A percentile compares a stretch with the other conserved stretches of the same genome.
These are phyloP conservation scores for Homalodisca vitripennis DNA, from an alignment of 1,140 invertebrate genomes.

Conservation along the genomic window DNA sequence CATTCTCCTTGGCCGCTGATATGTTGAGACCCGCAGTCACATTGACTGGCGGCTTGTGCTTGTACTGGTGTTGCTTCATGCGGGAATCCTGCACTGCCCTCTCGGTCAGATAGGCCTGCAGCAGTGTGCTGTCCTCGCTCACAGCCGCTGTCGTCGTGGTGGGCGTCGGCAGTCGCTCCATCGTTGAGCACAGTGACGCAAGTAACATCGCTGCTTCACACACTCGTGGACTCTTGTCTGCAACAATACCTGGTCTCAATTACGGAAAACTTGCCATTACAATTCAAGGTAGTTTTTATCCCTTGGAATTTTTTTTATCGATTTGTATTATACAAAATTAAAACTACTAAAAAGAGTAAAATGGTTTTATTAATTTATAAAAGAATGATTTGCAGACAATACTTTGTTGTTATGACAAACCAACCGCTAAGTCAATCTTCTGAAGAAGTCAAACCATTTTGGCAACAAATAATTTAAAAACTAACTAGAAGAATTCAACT, in stretches of 20 bases:
- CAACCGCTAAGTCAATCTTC: too few relatives aligned
- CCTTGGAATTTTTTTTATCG: too few relatives aligned
- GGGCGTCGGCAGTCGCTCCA: slow-evolving; percentile 58
- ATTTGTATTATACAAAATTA: too few relatives aligned
- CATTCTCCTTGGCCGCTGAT: slow-evolving; percentile 32
- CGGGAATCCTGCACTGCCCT: slow-evolving; percentile 69
- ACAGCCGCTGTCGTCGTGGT: slow-evolving; percentile 54
- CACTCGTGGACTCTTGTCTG: slow-evolving; percentile 59
- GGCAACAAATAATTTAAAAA: too few relatives aligned
- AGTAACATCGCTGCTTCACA: slow-evolving; percentile 59
- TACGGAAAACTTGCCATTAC: too few relatives aligned
- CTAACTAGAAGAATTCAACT: too few relatives aligned
- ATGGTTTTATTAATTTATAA: too few relatives aligned
- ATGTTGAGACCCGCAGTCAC: neutral
- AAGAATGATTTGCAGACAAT: too few relatives aligned
- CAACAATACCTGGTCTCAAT: neutral
- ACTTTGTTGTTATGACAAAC: too few relatives aligned
- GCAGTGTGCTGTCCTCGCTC: slow-evolving; percentile 56
- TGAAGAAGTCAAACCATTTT: too few relatives aligned
- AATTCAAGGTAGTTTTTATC: too few relatives aligned
- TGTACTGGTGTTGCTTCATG: slow-evolving; percentile 62
- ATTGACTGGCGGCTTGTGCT: slow-evolving; percentile 27
- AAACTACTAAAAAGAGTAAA: too few relatives aligned
- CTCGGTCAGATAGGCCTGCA: slow-evolving; percentile 74
- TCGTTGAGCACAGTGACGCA: slow-evolving; percentile 62